Percentiles rank a stretch among this genome's conserved stretches.
These are phyloP conservation scores for Patiria pectinifera DNA, from an alignment of 53 echinoderm and acorn worm genomes.

Conservation along the genomic window DNA sequence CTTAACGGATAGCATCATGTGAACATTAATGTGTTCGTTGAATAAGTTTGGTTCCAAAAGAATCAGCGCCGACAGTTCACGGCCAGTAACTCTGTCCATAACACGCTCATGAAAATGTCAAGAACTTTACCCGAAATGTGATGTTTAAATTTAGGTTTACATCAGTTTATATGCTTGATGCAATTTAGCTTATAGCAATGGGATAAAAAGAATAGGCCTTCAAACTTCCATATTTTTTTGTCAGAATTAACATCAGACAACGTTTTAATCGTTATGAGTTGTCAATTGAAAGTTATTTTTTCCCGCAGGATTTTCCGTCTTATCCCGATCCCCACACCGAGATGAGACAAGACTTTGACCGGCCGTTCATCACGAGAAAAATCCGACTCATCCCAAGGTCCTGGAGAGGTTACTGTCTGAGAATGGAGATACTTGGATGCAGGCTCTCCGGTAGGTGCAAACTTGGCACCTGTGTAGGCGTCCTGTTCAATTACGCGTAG, in stretches of 20 bases:
- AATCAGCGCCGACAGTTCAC: no score
- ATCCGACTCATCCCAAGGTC: constrained; percentile 78
- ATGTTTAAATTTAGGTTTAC: no score
- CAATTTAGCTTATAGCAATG: no score
- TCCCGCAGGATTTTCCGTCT: constrained; percentile 72
- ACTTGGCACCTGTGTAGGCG: neutral
- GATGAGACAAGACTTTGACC: constrained; percentile 78
- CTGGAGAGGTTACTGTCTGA: constrained; percentile 72
- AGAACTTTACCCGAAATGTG: no score
- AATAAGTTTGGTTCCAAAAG: no score
- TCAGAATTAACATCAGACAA: neutral
- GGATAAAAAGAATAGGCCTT: no score
- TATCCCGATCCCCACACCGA: constrained; percentile 89
- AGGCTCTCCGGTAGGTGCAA: constrained; percentile 68
- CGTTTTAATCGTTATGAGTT: neutral
- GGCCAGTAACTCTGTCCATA: no score
- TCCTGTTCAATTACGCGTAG: neutral
- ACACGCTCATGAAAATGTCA: no score
- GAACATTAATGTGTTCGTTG: no score
- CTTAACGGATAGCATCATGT: no score
- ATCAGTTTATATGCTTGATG: no score
- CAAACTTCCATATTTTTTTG: no score
- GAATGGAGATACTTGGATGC: constrained; percentile 88
- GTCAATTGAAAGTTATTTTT: neutral
- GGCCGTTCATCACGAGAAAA: constrained; percentile 84